phyloP scores from a whole-genome alignment of 2,113 vertebrate species.

The Phyllopteryx taeniolatus region DNA sequence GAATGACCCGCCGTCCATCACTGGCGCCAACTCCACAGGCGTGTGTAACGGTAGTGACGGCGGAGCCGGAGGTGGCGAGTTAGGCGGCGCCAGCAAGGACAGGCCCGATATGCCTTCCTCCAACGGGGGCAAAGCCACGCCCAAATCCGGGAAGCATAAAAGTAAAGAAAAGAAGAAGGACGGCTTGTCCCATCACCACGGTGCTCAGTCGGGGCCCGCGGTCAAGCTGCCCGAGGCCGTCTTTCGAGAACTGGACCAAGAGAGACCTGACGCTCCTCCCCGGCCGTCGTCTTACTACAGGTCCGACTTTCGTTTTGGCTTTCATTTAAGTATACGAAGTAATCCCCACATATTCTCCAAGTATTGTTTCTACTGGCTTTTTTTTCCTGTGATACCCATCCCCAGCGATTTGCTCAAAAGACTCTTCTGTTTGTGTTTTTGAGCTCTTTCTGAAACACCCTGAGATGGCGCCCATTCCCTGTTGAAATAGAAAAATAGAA shows the following conservation, averaged over 20 bases:
- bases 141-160: constrained; percentile 94
- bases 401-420: no score
- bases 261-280: constrained; percentile 86
- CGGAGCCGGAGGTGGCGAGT: constrained; percentile 57
- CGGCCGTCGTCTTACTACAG: constrained; percentile 94
- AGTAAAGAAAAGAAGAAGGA: constrained; percentile 96
- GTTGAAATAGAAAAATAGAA: no score
- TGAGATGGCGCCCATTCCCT: no score
- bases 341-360: neutral
- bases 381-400: no score
- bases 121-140: constrained; percentile 79
- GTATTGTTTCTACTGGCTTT: no score
- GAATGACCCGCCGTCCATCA: constrained; percentile 71
- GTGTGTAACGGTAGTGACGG: constrained; percentile 71
- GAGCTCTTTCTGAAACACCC: no score
- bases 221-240: constrained; percentile 95
- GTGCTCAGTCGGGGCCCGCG: constrained; percentile 79
- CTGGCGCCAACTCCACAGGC: constrained; percentile 49
- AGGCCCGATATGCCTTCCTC: constrained; percentile 80
- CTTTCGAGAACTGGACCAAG: constrained; percentile 93
- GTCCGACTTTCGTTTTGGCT: constrained; percentile 54
- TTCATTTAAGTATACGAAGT: neutral
- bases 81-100: constrained; percentile 86
- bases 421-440: no score
- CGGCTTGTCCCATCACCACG: constrained; percentile 84